Evolutionary conservation across 1,140 invertebrate genomes (phyloP).

Genomic region (Lysiphlebus fabarum): DNA sequence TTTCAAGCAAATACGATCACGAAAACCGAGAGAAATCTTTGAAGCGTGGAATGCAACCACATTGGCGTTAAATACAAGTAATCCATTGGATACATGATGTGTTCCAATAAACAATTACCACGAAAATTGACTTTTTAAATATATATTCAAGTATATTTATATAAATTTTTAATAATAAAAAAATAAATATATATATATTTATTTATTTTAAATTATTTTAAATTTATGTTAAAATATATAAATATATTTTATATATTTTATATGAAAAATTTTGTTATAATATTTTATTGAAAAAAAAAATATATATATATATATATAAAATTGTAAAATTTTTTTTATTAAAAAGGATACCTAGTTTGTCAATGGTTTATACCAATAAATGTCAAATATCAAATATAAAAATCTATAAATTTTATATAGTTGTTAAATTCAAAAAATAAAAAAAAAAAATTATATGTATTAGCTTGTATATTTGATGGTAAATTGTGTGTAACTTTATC

Average conservation of each 20-base stretch:
- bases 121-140: conserved; percentile 52
- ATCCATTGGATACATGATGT: conserved; percentile 34
- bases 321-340: no score
- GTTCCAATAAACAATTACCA: conserved; percentile 46
- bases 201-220: no score
- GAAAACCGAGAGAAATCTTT: conserved; percentile 30
- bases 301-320: no score
- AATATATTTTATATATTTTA: no score
- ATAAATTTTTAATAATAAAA: background rate
- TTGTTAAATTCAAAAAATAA: background rate
- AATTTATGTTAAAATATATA: no score
- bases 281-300: no score
- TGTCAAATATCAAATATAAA: conserved; percentile 2
- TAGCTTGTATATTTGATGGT: conserved; percentile 10
- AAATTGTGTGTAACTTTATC: conserved; percentile 1
- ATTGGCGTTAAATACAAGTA: conserved; percentile 58
- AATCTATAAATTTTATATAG: conserved; percentile 4
- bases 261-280: no score
- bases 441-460: conserved; percentile 5
- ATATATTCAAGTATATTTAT: no score
- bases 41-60: conserved; percentile 47
- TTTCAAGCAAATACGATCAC: conserved; percentile 49
- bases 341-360: background rate
- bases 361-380: conserved; percentile 16
- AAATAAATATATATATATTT: no score